A percentile compares a stretch with the other conserved stretches of the same genome.
phyloP scores from a whole-genome alignment of 2,113 vertebrate species.

The Colaptes auratus region DNA sequence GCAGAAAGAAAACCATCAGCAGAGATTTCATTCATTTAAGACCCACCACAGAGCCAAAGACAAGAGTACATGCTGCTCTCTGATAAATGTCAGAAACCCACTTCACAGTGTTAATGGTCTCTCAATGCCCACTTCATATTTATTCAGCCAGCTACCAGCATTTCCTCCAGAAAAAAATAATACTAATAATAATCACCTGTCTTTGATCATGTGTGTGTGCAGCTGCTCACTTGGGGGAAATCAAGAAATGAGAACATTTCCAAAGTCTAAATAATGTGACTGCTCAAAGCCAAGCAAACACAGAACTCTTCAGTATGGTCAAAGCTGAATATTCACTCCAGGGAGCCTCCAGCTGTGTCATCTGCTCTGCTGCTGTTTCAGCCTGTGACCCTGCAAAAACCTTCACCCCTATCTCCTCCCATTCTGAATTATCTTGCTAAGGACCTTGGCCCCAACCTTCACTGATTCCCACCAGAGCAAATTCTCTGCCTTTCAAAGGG shows the following conservation, averaged over 20 bases:
- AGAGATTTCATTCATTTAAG: slow-evolving; percentile 20
- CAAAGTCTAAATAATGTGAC: not conserved
- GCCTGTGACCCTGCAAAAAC: not conserved
- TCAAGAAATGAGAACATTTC: not conserved
- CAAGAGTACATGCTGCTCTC: slow-evolving; percentile 20
- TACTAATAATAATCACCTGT: not conserved
- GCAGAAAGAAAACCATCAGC: not conserved
- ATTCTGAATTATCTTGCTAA: not conserved
- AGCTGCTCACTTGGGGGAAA: not conserved
- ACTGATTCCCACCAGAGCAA: not conserved
- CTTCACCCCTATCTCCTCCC: not conserved
- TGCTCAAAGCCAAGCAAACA: not conserved
- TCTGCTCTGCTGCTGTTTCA: not conserved
- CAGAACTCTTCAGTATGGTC: not conserved
- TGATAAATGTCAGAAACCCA: slow-evolving; percentile 34
- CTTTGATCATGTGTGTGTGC: not conserved
- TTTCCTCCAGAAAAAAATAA: not conserved
- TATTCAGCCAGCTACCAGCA: not conserved
- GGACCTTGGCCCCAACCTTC: slow-evolving; percentile 1
- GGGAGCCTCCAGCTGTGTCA: not conserved
- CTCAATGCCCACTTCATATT: slow-evolving; percentile 36
- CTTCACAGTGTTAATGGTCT: slow-evolving; percentile 39
- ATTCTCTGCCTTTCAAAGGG: not conserved
- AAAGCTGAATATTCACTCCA: not conserved
- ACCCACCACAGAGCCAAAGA: slow-evolving; percentile 27